Evolutionary conservation across 1,140 invertebrate genomes (phyloP).

Genomic region (Brachionus plicatilis): DNA sequence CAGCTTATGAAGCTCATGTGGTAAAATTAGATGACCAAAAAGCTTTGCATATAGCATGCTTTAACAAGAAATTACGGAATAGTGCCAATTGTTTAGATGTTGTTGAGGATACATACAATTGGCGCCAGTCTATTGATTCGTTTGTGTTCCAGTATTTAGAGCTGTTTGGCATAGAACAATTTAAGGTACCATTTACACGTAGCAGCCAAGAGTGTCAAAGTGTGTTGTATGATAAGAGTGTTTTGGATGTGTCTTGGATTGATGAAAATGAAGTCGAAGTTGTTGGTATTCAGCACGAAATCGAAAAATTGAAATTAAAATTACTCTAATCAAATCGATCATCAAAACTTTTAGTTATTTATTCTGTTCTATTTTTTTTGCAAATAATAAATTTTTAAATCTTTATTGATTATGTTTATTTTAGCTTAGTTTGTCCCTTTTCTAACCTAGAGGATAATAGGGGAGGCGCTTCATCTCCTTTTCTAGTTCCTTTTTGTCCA

Average conservation of each 20-base stretch:
- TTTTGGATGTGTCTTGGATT: neutral
- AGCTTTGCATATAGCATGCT: neutral
- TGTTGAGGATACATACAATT: neutral
- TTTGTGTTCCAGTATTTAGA: constrained; percentile 5
- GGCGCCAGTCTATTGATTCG: neutral
- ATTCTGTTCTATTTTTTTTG: neutral
- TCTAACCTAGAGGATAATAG: no score
- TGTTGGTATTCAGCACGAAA: neutral
- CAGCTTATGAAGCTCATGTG: neutral
- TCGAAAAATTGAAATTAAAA: neutral
- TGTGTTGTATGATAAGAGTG: neutral
- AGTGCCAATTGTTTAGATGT: neutral
- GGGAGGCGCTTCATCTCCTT: no score
- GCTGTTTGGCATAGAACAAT: neutral
- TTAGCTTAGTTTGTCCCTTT: no score
- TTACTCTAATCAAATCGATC: neutral
- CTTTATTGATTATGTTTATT: no score
- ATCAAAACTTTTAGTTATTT: neutral
- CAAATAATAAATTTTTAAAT: neutral
- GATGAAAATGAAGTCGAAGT: neutral
- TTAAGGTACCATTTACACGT: neutral
- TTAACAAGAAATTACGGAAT: neutral
- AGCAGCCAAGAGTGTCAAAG: neutral
- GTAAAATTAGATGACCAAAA: constrained; percentile 6
- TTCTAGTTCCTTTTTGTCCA: no score